Evolutionary conservation across 2,888 invertebrate genomes (phyloP).

Genomic region (Agrochola circellaris): DNA sequence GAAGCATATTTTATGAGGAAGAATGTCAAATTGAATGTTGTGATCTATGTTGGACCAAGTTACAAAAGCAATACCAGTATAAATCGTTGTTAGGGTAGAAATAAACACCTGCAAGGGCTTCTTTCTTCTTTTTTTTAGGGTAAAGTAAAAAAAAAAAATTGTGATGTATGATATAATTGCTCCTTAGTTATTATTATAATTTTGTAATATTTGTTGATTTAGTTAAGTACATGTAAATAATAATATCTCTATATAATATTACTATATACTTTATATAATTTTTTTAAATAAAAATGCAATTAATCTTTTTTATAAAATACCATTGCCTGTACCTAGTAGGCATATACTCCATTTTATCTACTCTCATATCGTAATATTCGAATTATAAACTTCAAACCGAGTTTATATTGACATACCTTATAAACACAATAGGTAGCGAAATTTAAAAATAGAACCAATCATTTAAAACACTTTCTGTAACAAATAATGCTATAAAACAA

Average conservation of each 20-base stretch:
- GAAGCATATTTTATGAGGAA: not conserved
- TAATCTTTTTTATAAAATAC: not conserved
- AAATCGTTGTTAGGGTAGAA: not conserved
- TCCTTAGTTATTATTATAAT: not conserved
- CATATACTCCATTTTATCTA: not conserved
- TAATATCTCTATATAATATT: too few relatives aligned
- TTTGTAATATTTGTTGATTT: not conserved
- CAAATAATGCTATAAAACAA: too few relatives aligned
- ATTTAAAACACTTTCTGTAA: too few relatives aligned
- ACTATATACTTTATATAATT: not conserved
- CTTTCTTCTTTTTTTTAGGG: too few relatives aligned
- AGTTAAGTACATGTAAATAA: not conserved
- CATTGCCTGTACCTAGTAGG: not conserved
- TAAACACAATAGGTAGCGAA: too few relatives aligned
- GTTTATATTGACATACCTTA: too few relatives aligned
- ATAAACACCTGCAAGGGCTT: not conserved
- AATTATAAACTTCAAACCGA: too few relatives aligned
- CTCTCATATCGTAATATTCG: too few relatives aligned
- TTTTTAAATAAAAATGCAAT: not conserved
- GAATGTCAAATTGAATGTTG: not conserved
- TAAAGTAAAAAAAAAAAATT: not conserved
- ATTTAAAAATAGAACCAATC: too few relatives aligned
- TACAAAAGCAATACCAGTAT: conserved; percentile 14
- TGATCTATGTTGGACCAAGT: conserved; percentile 4
- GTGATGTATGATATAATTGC: not conserved